Conservation (phyloP, 2,113 vertebrate species). For the Sterna hirundo region DNA sequence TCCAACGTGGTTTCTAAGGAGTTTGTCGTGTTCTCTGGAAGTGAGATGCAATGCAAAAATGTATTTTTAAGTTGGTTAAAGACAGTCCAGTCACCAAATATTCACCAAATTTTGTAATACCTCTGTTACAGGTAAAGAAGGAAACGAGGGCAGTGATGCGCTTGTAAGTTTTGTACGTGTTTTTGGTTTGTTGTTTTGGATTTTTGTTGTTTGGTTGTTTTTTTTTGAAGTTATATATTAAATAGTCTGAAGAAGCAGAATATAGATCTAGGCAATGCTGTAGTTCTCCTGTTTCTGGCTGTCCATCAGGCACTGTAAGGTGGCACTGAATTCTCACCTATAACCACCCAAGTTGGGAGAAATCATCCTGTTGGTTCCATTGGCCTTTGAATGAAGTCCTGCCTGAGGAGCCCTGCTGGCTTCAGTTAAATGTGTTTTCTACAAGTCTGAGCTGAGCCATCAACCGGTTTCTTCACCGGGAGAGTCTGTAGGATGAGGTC, state of each 20-base stretch:
- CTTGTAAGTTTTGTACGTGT: neutral
- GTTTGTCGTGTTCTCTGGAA: neutral
- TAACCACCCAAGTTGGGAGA: neutral
- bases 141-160: neutral
- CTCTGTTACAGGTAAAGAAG: conserved; percentile 26
- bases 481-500: neutral
- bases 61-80: neutral
- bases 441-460: neutral
- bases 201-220: neutral
- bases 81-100: neutral
- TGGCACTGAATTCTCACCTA: neutral
- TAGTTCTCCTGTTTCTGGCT: neutral
- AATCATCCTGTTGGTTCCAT: neutral
- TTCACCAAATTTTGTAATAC: neutral
- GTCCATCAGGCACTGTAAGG: neutral
- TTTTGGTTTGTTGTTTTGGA: neutral
- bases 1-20: neutral
- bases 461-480: neutral
- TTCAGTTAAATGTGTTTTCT: neutral
- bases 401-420: neutral
- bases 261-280: neutral
- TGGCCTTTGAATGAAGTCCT: neutral
- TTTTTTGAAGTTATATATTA: neutral
- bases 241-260: neutral
- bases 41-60: neutral